Evolutionary conservation across 2,797 vertebrate species (phyloP).

Genomic region (Chromis chromis): DNA sequence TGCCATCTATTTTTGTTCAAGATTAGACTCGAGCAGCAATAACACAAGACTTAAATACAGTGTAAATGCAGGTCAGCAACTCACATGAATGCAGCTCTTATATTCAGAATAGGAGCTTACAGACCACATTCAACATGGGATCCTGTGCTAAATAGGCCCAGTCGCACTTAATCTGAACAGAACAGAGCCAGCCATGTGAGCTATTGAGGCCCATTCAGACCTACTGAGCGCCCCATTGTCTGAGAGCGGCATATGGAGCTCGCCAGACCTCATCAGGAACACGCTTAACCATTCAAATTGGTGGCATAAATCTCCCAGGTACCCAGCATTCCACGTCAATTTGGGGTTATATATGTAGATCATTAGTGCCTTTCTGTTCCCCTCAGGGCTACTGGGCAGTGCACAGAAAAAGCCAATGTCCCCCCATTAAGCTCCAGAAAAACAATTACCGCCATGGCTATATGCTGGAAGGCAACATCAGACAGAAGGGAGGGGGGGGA

Average conservation of each 20-base stretch:
- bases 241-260: conserved; percentile 65
- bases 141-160: conserved; percentile 32
- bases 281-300: conserved; percentile 77
- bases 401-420: conserved; percentile 65
- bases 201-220: conserved; percentile 65
- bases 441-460: conserved; percentile 75
- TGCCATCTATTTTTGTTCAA: conserved; percentile 17
- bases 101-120: conserved; percentile 10
- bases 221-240: conserved; percentile 76
- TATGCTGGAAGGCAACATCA: conserved; percentile 72
- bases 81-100: conserved; percentile 2
- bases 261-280: conserved; percentile 75
- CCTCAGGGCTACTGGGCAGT: conserved; percentile 62
- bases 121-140: conserved; percentile 20
- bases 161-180: conserved; percentile 53
- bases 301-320: conserved; percentile 79
- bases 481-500: conserved; percentile 29
- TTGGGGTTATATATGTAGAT: conserved; percentile 81
- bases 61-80: conserved; percentile 30
- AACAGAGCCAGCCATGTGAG: conserved; percentile 56
- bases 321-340: conserved; percentile 74
- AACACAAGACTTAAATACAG: conserved; percentile 6
- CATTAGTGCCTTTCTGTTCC: conserved; percentile 75
- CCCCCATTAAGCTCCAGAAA: conserved; percentile 71
- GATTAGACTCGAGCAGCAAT: conserved; percentile 3